A percentile compares a stretch with the other conserved stretches of the same genome.
Evolutionary conservation across 1,140 invertebrate species (phyloP).

Genomic region (Laupala kohalensis): DNA sequence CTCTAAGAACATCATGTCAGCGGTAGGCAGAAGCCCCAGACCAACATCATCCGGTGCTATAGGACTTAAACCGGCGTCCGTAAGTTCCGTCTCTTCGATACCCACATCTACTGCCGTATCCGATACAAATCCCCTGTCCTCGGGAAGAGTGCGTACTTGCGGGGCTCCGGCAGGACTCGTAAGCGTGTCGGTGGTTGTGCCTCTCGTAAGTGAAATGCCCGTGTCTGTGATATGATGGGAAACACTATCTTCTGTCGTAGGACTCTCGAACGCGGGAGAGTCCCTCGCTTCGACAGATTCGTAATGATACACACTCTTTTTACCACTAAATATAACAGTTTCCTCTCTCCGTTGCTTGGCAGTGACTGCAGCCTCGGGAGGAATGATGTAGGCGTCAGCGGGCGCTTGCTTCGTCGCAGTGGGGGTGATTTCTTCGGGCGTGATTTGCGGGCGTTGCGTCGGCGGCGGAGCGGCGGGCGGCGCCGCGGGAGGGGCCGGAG

Average conservation of each 20-base stretch:
- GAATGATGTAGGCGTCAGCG: constrained; percentile 25
- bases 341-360: constrained; percentile 32
- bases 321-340: constrained; percentile 34
- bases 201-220: constrained; percentile 35
- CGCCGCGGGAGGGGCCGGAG: background rate
- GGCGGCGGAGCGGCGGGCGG: background rate
- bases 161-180: constrained; percentile 26
- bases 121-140: constrained; percentile 21
- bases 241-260: constrained; percentile 32
- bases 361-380: constrained; percentile 20
- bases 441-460: constrained; percentile 1
- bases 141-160: constrained; percentile 1
- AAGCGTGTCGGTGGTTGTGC: constrained; percentile 30
- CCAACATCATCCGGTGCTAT: constrained; percentile 35
- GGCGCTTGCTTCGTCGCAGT: constrained; percentile 11
- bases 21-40: constrained; percentile 16
- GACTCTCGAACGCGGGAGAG: constrained; percentile 26
- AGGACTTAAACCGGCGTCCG: constrained; percentile 38
- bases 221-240: constrained; percentile 37
- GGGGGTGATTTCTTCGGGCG: background rate
- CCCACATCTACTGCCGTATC: constrained; percentile 33
- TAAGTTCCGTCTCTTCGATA: constrained; percentile 34
- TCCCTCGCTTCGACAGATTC: constrained; percentile 25
- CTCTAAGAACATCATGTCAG: constrained; percentile 24
- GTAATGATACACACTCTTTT: constrained; percentile 33